phyloP scores from a whole-genome alignment of 2,888 invertebrate genomes.

The Megalurothrips usitatus region DNA sequence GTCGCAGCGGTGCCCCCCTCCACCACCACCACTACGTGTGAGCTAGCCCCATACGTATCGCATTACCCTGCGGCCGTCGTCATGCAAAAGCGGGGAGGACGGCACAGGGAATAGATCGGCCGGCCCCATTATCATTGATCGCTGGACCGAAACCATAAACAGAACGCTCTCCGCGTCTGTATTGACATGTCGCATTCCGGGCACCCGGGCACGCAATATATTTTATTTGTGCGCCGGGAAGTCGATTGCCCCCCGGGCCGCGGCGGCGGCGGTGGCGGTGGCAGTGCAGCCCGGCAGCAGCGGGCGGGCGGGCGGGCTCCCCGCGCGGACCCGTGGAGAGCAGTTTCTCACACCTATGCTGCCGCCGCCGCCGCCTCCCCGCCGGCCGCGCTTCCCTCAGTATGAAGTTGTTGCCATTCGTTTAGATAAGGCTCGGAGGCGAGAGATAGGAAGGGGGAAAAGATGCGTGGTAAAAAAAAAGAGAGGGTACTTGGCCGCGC shows the following conservation, averaged over 20 bases:
- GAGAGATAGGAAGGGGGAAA: no score
- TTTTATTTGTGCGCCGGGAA: not conserved
- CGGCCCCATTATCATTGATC: not conserved
- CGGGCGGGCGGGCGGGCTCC: no score
- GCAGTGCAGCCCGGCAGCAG: no score
- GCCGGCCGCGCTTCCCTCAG: not conserved
- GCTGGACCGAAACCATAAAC: slow-evolving; percentile 3
- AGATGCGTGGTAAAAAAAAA: not conserved
- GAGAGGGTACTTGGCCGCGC: not conserved
- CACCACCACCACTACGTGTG: no score
- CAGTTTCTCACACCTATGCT: not conserved
- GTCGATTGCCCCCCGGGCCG: not conserved
- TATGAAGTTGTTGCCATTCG: slow-evolving; percentile 24
- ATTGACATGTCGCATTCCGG: not conserved
- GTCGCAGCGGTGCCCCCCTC: no score
- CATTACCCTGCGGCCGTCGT: no score
- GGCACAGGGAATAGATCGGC: not conserved
- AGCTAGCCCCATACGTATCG: no score
- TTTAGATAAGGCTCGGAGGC: not conserved
- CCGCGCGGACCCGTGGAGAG: no score
- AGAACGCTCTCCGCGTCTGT: not conserved
- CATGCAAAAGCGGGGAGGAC: not conserved
- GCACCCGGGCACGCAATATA: not conserved
- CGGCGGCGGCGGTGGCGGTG: no score
- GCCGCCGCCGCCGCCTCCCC: not conserved